Base-by-base conservation (phyloP, 2,888 invertebrate genomes). In the Monoplex corrugatus region DNA sequence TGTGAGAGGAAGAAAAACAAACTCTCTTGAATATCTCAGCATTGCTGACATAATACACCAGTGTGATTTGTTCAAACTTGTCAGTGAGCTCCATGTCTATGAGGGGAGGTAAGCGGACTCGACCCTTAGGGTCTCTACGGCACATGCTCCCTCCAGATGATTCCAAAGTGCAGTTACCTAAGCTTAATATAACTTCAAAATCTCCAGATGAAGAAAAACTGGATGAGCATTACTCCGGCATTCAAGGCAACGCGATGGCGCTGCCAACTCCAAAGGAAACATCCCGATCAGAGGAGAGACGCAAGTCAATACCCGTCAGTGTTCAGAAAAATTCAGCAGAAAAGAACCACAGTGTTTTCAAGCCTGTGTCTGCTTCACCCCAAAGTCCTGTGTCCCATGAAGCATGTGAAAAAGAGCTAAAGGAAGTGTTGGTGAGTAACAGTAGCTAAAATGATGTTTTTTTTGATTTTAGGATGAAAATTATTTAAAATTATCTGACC, bases 351-450 rank as follows among this genome's bases (percentile, higher is more conserved):
- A 84, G 32, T 35, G 68, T 43, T 32, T 40, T 50, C 10, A 86
- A 86, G 43, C 72, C 91, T 8, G 83, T 89, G 38, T 93, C 94
- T 16, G 91, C 91, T 0, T 92, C 92, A 72, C 92, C 93, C n/a
- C 92, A 91, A 13, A 92, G 91, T 89, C 91, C 90, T 13, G 93
- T 92, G 82, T 92, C 92, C 38, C 93, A 92, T 86, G 92, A 94
- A 40, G 83, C 90, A 13, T 92, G 92, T 72, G 93, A 94, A 87
- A 94, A 93, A 83, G 94, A 94, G 89, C 92, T 94, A 19, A 89
- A 90, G 78, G 94, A 94, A 68, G 92, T 92, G 0, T 91, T 93
- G 92, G 94, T 94, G 90, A 90, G 91, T 87, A 0, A 2, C n/a
- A n/a, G 40, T 72, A 19, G 2, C 19, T 40, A 44, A 10, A 38